Evolutionary conservation across 1,140 invertebrate genomes (phyloP), one percentile per base, ranked within the genome.

Genomic region (Nephotettix cincticeps): DNA sequence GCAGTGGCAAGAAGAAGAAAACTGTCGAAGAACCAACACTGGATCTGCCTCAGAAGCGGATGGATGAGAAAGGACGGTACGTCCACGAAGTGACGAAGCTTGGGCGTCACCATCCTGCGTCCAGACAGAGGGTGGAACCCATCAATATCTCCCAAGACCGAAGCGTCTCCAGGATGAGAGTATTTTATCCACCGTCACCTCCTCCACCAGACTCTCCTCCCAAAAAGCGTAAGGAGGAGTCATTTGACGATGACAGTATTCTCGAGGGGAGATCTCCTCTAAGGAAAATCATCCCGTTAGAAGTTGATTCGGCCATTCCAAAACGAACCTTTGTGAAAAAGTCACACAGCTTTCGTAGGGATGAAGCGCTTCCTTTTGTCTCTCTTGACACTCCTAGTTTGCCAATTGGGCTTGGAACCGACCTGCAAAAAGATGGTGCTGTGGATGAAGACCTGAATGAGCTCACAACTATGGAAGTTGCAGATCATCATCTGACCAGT

Each of bases 1-100:
- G 87, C 73, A 90, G 86, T 74, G 86, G 86, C 17, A 86, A 88
- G 74, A 89, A 88, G 77, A 87, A 86, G 72, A 72, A 74, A 28
- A 63, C 51, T 6, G 58, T 56, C 21, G 63, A 63, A 9, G 73
- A 72, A 0, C 47, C 54, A 21, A 30, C 71, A 14, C 45, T 70
- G 30, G 73, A 72, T 43, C 68, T 72, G 64, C 82, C 80, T 77
- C 83, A 83, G 70, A 84, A 84, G 73, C 77, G 83, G 68, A 78
- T 84, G 58, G 84, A 85, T 75, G 82, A 80, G 43, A 83, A 83
- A 75, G 84, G 84, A 36, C 80, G 80, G 68, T 85, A 84, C 72
- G 80, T 83, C 25, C 82, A 84, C 70, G 84, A 84, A 65, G 40
- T 65, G 17, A 30, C 61, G 14, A 70, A 70, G 19, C 40, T 70